phyloP scores from a whole-genome alignment of 2,888 invertebrate species.

The Lasioglossum malachurum region DNA sequence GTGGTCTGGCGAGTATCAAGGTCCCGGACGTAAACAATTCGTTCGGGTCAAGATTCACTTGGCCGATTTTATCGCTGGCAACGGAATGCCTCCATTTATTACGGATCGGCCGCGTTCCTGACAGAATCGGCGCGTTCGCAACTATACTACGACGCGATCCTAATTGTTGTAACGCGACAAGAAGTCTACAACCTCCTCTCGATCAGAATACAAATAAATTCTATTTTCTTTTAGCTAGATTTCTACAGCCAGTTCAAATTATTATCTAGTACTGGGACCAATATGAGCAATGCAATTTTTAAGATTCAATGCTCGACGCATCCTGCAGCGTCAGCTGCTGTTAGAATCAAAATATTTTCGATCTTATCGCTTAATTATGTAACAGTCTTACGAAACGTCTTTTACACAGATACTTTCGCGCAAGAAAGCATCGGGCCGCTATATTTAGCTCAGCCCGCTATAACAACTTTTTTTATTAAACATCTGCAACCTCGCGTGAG shows the following conservation, averaged over 20 bases:
- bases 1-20: constrained; percentile 56
- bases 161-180: not conserved
- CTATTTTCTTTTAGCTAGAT: not conserved
- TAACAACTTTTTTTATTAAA: constrained; percentile 11
- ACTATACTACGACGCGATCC: not conserved
- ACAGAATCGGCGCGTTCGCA: not conserved
- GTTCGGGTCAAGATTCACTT: constrained; percentile 51
- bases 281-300: not conserved
- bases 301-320: not conserved
- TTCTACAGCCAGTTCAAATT: not conserved
- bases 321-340: not conserved
- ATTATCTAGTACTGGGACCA: not conserved
- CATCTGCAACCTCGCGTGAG: not conserved
- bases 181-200: not conserved
- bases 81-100: constrained; percentile 14
- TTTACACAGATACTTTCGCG: not conserved
- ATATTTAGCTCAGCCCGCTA: not conserved
- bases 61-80: constrained; percentile 32
- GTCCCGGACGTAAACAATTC: constrained; percentile 45
- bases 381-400: not conserved
- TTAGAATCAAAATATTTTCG: not conserved
- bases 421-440: not conserved
- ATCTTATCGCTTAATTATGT: not conserved
- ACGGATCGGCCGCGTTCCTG: not conserved
- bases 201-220: not conserved